Evolutionary conservation across 2,888 invertebrate genomes (phyloP), one percentile per base, ranked within the genome.

Genomic region (Chloroclystis v-ata): DNA sequence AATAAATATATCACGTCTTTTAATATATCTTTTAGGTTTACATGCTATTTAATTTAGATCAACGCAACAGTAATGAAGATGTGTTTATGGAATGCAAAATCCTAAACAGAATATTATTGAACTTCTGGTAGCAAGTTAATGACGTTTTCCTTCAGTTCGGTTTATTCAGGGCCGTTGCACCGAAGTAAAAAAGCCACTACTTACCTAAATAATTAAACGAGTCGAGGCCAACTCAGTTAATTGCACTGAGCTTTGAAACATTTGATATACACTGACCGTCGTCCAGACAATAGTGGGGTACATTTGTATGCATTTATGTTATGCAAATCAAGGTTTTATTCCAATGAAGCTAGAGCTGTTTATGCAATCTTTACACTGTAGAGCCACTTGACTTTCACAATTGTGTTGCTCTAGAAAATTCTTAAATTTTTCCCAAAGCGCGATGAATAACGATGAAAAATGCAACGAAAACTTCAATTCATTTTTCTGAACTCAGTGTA

Each of bases 401-500:
- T 20, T 32, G 13, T 14, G 8, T 26, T 26, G 2, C 1, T 10
- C 10, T 28, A 9, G 10, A 28, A 4, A 28, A 10, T 28, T 28
- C 20, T 24, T 4, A 10, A 35, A 1, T 4, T 24, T 16, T 20
- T 35, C 11, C 11, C 7, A 16, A 20, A 6, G 10, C 10, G 10
- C 20, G 10, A 7, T 20, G 10, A 11, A 35, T 35, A 33, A 33
- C 14, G 7, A 14, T 41, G 28, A 3, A 29, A 37, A 47, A 43
- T 24, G 47, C 38, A 51, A 49, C 28, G 28, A 14, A 46, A 48
- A 46, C 44, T 50, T 39, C 11, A 47, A 28, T 40, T 39, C 26
- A 47, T 37, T 42, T 38, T 42, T 9, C 39, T 11, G 44, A 53
- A 63, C 58, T 57, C 49, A 30, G 47, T 55, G 52, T 60, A 49